These are phyloP conservation scores for Thomomys bottae DNA, from an alignment of 2,113 vertebrate genomes.

Conservation along the genomic window DNA sequence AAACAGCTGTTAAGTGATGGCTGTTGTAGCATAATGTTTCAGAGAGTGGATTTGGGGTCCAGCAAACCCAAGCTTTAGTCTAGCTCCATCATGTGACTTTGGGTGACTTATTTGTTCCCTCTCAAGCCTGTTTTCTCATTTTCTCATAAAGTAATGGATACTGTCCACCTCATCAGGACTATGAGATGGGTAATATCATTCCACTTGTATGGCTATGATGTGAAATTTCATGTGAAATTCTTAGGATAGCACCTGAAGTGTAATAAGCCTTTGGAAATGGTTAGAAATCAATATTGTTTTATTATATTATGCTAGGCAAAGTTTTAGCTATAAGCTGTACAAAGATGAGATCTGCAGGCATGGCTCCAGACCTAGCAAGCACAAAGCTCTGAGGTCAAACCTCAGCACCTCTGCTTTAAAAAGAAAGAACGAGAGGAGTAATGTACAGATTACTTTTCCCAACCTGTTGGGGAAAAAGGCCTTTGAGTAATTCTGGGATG, in stretches of 20 bases:
- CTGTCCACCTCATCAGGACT: background rate
- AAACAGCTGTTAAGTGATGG: background rate
- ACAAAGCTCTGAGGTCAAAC: too few relatives aligned
- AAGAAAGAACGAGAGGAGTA: background rate
- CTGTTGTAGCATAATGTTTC: background rate
- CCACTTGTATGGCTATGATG: background rate
- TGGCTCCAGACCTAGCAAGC: background rate
- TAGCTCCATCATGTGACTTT: too few relatives aligned
- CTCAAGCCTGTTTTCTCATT: conserved; percentile 18
- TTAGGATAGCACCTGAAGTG: background rate
- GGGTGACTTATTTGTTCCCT: background rate
- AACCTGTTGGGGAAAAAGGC: background rate
- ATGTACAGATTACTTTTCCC: background rate
- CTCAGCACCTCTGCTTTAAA: background rate
- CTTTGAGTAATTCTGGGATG: background rate
- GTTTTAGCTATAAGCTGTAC: conserved; percentile 5
- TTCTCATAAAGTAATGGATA: conserved; percentile 1
- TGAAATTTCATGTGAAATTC: conserved; percentile 30
- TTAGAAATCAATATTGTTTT: background rate
- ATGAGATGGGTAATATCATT: background rate
- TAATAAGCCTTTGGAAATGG: conserved; percentile 35
- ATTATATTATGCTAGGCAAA: conserved; percentile 13
- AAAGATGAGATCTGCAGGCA: background rate
- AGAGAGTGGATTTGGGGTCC: background rate
- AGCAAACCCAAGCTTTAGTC: background rate